Evolutionary conservation across 2,113 vertebrate species (phyloP).

Genomic region (Syngnathus scovelli): DNA sequence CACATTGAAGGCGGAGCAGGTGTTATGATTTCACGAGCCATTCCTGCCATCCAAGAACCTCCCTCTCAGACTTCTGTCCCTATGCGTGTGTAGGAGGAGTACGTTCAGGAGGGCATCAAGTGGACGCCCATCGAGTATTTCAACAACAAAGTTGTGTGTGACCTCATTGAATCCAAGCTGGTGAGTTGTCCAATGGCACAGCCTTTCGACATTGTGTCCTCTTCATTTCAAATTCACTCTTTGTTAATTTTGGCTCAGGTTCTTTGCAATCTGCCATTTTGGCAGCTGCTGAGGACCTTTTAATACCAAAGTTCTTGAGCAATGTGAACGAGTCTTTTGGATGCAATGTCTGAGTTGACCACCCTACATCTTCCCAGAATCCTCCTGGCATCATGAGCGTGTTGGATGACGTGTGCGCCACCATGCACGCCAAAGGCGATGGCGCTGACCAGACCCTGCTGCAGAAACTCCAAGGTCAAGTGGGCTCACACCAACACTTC

Average conservation of each 20-base stretch:
- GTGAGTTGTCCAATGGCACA: slow-evolving; percentile 50
- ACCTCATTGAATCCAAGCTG: slow-evolving; percentile 81
- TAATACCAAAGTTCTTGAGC: too few species aligned
- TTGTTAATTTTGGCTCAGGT: too few species aligned
- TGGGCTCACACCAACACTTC: slow-evolving; percentile 75
- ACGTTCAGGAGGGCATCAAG: slow-evolving; percentile 77
- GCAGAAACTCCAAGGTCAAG: slow-evolving; percentile 76
- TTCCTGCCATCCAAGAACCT: not conserved
- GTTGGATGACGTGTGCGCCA: slow-evolving; percentile 79
- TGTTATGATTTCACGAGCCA: slow-evolving; percentile 16
- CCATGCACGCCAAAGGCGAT: slow-evolving; percentile 82
- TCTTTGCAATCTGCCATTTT: too few species aligned
- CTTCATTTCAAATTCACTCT: not conserved
- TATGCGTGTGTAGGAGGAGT: slow-evolving; percentile 69
- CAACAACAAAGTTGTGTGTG: slow-evolving; percentile 82
- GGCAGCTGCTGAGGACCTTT: too few species aligned
- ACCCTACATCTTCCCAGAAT: slow-evolving; percentile 53
- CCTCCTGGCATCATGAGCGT: slow-evolving; percentile 78
- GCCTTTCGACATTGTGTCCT: not conserved
- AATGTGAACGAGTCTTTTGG: too few species aligned
- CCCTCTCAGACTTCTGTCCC: not conserved
- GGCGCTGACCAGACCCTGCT: slow-evolving; percentile 78
- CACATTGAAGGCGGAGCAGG: slow-evolving; percentile 81
- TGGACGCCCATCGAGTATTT: slow-evolving; percentile 81
- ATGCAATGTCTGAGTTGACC: too few species aligned